Evolutionary conservation across 2,888 invertebrate species (phyloP).

Genomic region (Diachrysia chrysitis): DNA sequence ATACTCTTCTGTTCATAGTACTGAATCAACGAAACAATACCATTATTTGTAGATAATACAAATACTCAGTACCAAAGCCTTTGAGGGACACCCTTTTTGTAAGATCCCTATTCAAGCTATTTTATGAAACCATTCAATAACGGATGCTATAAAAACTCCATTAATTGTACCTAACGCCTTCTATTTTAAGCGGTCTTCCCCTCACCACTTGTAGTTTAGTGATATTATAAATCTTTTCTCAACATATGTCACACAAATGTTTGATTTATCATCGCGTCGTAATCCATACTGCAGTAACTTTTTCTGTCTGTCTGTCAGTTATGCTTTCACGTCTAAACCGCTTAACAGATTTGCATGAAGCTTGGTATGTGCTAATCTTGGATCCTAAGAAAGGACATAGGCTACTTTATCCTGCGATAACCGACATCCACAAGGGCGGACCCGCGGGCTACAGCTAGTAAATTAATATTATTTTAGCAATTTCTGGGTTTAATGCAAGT

Average conservation of each 20-base stretch:
- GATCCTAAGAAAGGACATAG: too few relatives aligned
- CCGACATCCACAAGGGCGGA: too few relatives aligned
- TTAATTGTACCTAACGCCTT: not conserved
- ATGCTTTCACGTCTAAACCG: too few relatives aligned
- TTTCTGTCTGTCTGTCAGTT: too few relatives aligned
- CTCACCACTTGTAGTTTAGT: not conserved
- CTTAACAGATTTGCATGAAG: too few relatives aligned
- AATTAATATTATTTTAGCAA: too few relatives aligned
- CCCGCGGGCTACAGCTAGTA: too few relatives aligned
- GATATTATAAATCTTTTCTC: not conserved
- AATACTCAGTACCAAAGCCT: not conserved
- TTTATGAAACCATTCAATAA: not conserved
- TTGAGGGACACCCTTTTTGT: not conserved
- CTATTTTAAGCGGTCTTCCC: not conserved
- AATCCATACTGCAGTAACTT: too few relatives aligned
- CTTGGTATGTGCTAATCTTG: too few relatives aligned
- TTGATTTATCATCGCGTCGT: not conserved
- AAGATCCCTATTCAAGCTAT: not conserved
- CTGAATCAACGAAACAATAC: slow-evolving; percentile 8
- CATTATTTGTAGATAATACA: not conserved
- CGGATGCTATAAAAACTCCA: slow-evolving; percentile 1
- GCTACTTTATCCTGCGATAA: too few relatives aligned
- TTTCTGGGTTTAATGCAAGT: too few relatives aligned
- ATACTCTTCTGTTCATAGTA: slow-evolving; percentile 10
- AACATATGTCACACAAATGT: not conserved